These are phyloP conservation scores for Psylliodes chrysocephalus DNA, from an alignment of 2,888 invertebrate genomes.

Conservation along the genomic window DNA sequence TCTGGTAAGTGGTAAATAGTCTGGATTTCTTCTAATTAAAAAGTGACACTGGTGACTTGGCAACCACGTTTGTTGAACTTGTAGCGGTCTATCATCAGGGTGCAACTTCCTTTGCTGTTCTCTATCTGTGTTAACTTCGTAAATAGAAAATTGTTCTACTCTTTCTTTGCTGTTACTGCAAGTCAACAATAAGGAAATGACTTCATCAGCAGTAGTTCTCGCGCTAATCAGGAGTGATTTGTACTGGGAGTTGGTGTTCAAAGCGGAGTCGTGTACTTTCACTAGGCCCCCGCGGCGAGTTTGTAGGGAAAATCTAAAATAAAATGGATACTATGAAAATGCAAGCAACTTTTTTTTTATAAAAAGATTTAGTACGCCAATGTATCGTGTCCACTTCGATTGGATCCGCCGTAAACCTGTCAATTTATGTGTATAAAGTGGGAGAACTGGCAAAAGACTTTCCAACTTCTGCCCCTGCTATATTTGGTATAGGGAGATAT, in stretches of 20 bases:
- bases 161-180: slow-evolving; percentile 87
- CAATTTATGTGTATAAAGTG: too few species aligned
- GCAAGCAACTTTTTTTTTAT: too few species aligned
- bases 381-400: too few species aligned
- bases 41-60: slow-evolving; percentile 79
- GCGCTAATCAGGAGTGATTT: slow-evolving; percentile 91
- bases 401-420: too few species aligned
- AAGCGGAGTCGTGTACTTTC: slow-evolving; percentile 89
- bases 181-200: slow-evolving; percentile 83
- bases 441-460: too few species aligned
- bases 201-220: slow-evolving; percentile 87
- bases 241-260: slow-evolving; percentile 92
- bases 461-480: too few species aligned
- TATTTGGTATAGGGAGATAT: too few species aligned
- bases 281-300: slow-evolving; percentile 91
- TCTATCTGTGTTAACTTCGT: slow-evolving; percentile 81
- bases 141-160: slow-evolving; percentile 87
- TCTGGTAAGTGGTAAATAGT: slow-evolving; percentile 73
- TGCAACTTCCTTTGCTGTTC: slow-evolving; percentile 90
- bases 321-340: too few species aligned
- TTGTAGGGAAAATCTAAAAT: slow-evolving; percentile 83
- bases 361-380: too few species aligned
- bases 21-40: slow-evolving; percentile 83
- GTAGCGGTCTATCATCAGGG: slow-evolving; percentile 85
- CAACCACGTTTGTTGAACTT: slow-evolving; percentile 81